Evolutionary conservation across 1,140 invertebrate genomes (phyloP), one percentile per base, ranked within the genome.

Genomic region (Drosophila leontia): DNA sequence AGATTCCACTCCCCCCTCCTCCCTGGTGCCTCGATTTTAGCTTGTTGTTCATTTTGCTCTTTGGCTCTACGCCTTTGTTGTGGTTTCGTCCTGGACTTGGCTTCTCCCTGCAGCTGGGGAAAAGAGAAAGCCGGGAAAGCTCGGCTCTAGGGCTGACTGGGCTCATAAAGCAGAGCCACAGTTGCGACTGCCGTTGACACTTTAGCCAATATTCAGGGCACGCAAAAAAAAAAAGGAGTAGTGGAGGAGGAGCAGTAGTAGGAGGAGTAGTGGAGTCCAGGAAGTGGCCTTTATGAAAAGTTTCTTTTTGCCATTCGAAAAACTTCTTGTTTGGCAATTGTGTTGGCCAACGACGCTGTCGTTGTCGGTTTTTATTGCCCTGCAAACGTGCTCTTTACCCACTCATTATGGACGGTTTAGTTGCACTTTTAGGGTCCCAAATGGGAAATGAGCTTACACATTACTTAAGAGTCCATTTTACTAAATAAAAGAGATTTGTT

Each of bases 101-200:
- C 84, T 88, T 85, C 77, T 64, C 29, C 29, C 80, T 53, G 48
- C 58, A 75, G 59, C 53, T 57, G 48, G 37, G 58, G 47, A 57
- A 57, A 53, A 71, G 50, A 34, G 51, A 47, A 68, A 64, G 62
- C 55, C 61, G 17, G 35, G 26, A 29, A 29, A 29, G 53, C 51
- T 39, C 5, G 35, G 62, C 56, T 45, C 42, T 47, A 48, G 37
- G 61, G 61, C 61, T 44, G 61, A 69, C 45, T 69, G 65, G 37
- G 55, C 79, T 76, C 82, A 86, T 86, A 86, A 86, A 87, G 69
- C 82, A 82, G 69, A 23, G 67, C 74, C 78, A 74, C 84, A 88
- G 77, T 88, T 88, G 77, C 60, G 47, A 84, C 80, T 88, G 84
- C 69, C 81, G 84, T 84, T 88, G 85, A 88, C 84, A 88, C 84